Base-by-base conservation (phyloP, 2,797 vertebrate genomes). In the Leptodactylus fallax region DNA sequence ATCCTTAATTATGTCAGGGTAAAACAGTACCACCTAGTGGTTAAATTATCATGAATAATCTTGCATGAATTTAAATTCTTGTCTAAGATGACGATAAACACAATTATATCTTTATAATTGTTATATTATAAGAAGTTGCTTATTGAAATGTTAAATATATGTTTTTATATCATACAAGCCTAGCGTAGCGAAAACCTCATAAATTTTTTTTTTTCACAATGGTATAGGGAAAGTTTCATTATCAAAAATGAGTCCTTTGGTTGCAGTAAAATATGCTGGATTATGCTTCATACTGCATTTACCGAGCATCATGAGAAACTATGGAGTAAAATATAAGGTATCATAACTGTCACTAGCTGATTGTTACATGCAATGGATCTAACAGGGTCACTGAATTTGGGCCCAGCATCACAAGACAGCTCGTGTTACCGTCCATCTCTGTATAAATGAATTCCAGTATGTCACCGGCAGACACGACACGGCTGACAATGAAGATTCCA, bases 401-500 rank as follows among this genome's bases (percentile, higher is more conserved):
- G 76, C 11, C 17, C 13, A 51, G 79, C 17, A 71, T 86, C 63
- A 71, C 53, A 74, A 79, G 80, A 78, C 85, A 86, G 61, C 53
- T 87, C 36, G 36, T 78, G 60, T 89, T 87, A 69, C 79, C 55
- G 77, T 79, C 79, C 72, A 83, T 83, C 85, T 82, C 23, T 1
- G 67, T 61, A 83, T 82, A 83, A 89, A 87, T 89, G 80, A 89
- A 83, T 86, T 82, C 80, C 85, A 86, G 69, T 79, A 83, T 89
- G 88, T 86, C 80, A 86, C 84, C 58, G n/a, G 84, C 25, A 89
- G 71, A 83, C 80, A 89, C 61, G 88, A 89, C 85, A 86, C 58
- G 65, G 71, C 85, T 79, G 85, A 87, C 61, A 83, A 89, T 89
- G 88, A 87, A 86, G 79, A 87, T 86, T 89, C 80, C 88, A 89